Conservation (phyloP, 1,140 invertebrate genomes). For the Cyphomyrmex costatus region DNA sequence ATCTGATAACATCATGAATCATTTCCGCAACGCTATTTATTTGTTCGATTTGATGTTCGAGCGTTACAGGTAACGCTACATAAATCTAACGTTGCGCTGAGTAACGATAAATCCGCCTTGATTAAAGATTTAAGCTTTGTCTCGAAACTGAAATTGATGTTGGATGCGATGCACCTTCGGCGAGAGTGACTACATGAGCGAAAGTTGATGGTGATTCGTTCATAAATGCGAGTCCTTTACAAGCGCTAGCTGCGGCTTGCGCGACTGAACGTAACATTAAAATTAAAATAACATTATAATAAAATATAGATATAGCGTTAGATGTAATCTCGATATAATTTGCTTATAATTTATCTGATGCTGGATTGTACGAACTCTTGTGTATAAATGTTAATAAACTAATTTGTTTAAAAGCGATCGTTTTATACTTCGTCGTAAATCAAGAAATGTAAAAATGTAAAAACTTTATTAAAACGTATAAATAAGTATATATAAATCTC, state of each 20-base stretch:
- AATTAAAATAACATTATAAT: conserved; percentile 46
- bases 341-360: conserved; percentile 83
- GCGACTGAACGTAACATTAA: conserved; percentile 67
- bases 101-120: background rate
- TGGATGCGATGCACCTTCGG: conserved; percentile 44
- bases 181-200: conserved; percentile 43
- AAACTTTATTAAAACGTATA: background rate
- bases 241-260: conserved; percentile 45
- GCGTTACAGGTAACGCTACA: background rate
- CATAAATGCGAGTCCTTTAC: conserved; percentile 39
- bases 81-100: background rate
- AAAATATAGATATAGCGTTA: conserved; percentile 57
- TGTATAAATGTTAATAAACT: conserved; percentile 83
- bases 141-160: conserved; percentile 59
- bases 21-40: background rate
- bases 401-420: conserved; percentile 69
- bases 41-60: background rate
- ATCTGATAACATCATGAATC: background rate
- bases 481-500: background rate
- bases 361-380: conserved; percentile 79
- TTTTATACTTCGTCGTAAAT: background rate
- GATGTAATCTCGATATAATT: conserved; percentile 67
- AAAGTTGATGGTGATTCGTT: conserved; percentile 58
- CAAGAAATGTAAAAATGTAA: background rate
- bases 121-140: conserved; percentile 34